Evolutionary conservation across 2,888 invertebrate species (phyloP).

Genomic region (Stenotaenia linearis): DNA sequence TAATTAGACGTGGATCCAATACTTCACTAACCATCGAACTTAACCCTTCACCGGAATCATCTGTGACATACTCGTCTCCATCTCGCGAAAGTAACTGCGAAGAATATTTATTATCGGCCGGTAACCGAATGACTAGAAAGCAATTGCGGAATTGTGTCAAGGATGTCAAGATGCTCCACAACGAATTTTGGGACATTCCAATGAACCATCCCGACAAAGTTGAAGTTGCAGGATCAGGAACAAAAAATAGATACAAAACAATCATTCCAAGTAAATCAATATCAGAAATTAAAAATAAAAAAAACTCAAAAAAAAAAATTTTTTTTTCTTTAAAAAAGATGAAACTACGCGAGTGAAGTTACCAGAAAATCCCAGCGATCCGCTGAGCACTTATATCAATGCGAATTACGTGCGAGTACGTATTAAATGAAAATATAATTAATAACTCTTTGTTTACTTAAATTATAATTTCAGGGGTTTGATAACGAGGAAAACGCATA

Average conservation of each 20-base stretch:
- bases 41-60: slow-evolving; percentile 56
- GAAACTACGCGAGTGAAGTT: slow-evolving; percentile 77
- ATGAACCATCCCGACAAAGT: slow-evolving; percentile 86
- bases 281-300: neutral
- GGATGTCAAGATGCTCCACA: slow-evolving; percentile 58
- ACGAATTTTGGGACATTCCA: slow-evolving; percentile 92
- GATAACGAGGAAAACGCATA: slow-evolving; percentile 79
- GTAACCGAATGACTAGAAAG: slow-evolving; percentile 53
- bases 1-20: slow-evolving; percentile 79
- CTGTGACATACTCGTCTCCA: slow-evolving; percentile 37
- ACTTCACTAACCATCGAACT: slow-evolving; percentile 82
- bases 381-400: slow-evolving; percentile 71
- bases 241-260: slow-evolving; percentile 82
- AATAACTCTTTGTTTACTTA: slow-evolving; percentile 36
- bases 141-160: slow-evolving; percentile 52
- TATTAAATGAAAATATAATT: neutral
- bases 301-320: neutral
- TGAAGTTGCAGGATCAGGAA: slow-evolving; percentile 78
- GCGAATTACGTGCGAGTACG: slow-evolving; percentile 86
- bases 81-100: slow-evolving; percentile 48
- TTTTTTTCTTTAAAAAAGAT: slow-evolving; percentile 49
- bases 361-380: slow-evolving; percentile 55
- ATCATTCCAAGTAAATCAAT: slow-evolving; percentile 63
- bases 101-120: slow-evolving; percentile 55
- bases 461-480: too few species aligned